Conservation (phyloP, 2,888 invertebrate species). For the Bugulina stolonifera region DNA sequence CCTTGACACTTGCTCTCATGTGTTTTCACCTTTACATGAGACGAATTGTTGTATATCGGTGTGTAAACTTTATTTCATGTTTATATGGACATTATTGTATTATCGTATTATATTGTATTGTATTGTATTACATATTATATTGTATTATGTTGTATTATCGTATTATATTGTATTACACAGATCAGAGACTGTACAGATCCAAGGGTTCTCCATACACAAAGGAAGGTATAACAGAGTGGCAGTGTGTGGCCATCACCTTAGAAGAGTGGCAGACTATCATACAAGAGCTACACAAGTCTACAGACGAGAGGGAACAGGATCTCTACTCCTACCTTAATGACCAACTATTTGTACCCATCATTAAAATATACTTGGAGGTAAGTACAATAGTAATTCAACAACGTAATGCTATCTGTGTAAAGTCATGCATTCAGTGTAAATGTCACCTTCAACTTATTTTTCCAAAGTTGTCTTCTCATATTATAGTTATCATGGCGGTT, state of each 20-base stretch:
- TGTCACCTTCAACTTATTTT: too few species aligned
- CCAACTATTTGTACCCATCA: constrained; percentile 37
- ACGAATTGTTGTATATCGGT: too few species aligned
- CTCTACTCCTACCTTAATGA: constrained; percentile 37
- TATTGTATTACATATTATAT: background rate
- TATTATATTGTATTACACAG: constrained; percentile 29
- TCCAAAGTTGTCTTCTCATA: too few species aligned
- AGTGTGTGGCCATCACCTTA: constrained; percentile 38
- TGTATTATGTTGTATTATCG: background rate
- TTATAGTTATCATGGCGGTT: too few species aligned
- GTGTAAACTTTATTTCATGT: too few species aligned
- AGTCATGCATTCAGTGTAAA: too few species aligned
- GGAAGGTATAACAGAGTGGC: constrained; percentile 36
- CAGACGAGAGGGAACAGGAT: constrained; percentile 36
- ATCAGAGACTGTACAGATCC: constrained; percentile 38
- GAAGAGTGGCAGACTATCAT: constrained; percentile 37
- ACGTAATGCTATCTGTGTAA: too few species aligned
- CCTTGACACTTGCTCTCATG: too few species aligned
- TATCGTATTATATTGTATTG: too few species aligned
- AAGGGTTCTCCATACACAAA: constrained; percentile 36
- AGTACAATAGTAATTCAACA: too few species aligned
- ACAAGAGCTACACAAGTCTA: constrained; percentile 37
- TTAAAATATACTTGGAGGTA: constrained; percentile 38
- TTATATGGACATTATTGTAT: too few species aligned
- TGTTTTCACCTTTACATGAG: too few species aligned